Evolutionary conservation across 2,113 vertebrate species (phyloP).

Genomic region (Hydrolagus affinis): DNA sequence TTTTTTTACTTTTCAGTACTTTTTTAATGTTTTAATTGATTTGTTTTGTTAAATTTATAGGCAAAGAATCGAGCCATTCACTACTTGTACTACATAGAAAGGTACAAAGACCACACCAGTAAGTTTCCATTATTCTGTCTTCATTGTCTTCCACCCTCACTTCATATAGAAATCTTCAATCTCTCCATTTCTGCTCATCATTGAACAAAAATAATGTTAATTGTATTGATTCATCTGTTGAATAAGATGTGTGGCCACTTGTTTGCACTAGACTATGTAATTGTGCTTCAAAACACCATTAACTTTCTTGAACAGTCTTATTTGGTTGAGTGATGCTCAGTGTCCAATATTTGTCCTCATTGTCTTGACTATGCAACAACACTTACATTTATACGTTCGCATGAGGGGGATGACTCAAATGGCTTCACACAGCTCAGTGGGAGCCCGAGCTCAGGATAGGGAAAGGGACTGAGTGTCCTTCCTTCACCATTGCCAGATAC

Average conservation of each 20-base stretch:
- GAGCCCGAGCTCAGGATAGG: too few relatives aligned
- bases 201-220: background rate
- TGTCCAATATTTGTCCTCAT: too few relatives aligned
- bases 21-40: background rate
- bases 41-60: constrained; percentile 50
- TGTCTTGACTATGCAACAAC: too few relatives aligned
- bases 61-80: constrained; percentile 85
- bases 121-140: constrained; percentile 45
- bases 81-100: constrained; percentile 73
- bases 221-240: background rate
- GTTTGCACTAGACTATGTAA: background rate
- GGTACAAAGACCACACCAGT: constrained; percentile 81
- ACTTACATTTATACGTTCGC: too few relatives aligned
- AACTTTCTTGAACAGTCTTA: background rate
- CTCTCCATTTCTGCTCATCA: too few relatives aligned
- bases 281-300: background rate
- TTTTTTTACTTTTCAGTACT: background rate
- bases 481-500: too few relatives aligned
- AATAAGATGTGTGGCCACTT: background rate
- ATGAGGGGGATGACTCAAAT: too few relatives aligned
- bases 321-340: background rate
- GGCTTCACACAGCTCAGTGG: too few relatives aligned
- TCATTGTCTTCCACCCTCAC: background rate
- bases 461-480: too few relatives aligned
- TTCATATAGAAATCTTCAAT: background rate